Conservation (phyloP, 1,140 invertebrate genomes). For the Delia radicum region DNA sequence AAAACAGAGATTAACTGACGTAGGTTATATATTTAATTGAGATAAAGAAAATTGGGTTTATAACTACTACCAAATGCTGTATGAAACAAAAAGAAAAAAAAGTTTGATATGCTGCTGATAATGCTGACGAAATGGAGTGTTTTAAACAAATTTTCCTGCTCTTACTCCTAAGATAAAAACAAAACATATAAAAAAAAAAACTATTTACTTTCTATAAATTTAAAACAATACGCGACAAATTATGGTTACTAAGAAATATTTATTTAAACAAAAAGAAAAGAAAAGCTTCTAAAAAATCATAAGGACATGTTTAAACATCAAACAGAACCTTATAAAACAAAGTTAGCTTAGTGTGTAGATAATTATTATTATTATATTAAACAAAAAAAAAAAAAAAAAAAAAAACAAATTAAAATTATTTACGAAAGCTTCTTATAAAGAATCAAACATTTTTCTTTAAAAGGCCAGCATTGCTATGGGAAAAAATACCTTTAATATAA, state of each 20-base stretch:
- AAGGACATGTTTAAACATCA: constrained; percentile 31
- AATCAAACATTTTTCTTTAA: not conserved
- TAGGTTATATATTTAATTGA: constrained; percentile 8
- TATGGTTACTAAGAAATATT: constrained; percentile 49
- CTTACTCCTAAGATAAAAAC: constrained; percentile 11
- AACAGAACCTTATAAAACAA: constrained; percentile 11
- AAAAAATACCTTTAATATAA: not conserved
- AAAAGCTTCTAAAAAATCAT: constrained; percentile 21
- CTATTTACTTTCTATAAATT: constrained; percentile 5
- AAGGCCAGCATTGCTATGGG: constrained; percentile 21
- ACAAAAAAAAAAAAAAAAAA: not conserved
- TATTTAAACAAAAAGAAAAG: constrained; percentile 20
- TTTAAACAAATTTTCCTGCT: constrained; percentile 12
- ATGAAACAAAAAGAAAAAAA: not conserved
- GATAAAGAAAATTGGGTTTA: not conserved
- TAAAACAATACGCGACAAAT: constrained; percentile 39
- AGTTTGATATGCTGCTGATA: too few species aligned
- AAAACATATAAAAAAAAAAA: constrained; percentile 20
- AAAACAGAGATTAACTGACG: constrained; percentile 21
- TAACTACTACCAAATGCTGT: not conserved
- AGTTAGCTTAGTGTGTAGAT: constrained; percentile 16
- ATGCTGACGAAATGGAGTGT: constrained; percentile 2
- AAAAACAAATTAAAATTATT: constrained; percentile 37
- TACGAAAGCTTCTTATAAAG: constrained; percentile 23
- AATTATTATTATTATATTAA: not conserved